Percentiles rank a stretch among this genome's conserved stretches.
phyloP scores from a whole-genome alignment of 2,113 vertebrate species.

The Capreolus pygargus region DNA sequence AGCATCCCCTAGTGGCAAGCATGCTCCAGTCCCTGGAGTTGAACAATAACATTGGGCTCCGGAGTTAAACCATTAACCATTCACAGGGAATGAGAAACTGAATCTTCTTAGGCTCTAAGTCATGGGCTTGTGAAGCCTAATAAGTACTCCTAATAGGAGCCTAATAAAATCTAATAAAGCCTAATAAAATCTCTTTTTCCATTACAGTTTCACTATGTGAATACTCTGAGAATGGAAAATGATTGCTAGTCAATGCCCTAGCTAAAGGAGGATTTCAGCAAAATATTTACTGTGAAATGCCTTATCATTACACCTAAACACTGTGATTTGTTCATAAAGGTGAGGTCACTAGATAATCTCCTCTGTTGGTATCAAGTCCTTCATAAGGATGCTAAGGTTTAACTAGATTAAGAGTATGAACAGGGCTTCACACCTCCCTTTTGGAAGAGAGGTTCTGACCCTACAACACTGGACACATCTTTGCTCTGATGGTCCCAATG shows the following conservation, averaged over 20 bases:
- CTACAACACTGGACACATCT: conserved; percentile 34
- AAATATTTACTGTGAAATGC: conserved; percentile 45
- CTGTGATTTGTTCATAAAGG: conserved; percentile 43
- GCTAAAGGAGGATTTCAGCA: conserved; percentile 47
- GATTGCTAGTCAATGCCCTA: conserved; percentile 18
- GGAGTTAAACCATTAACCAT: background rate
- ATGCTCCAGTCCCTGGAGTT: too few relatives aligned
- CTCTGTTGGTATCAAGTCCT: conserved; percentile 16
- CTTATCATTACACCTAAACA: conserved; percentile 56
- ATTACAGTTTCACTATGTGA: background rate
- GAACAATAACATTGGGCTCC: background rate
- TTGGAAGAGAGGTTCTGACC: conserved; percentile 54
- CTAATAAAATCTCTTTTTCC: background rate
- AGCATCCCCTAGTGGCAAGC: conserved; percentile 28
- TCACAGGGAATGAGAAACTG: background rate
- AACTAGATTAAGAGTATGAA: conserved; percentile 64
- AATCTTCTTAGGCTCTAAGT: background rate
- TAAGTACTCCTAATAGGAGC: background rate
- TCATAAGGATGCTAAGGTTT: conserved; percentile 64
- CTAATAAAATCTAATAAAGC: background rate
- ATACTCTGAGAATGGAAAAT: conserved; percentile 45
- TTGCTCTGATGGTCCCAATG: background rate
- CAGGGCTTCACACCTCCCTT: conserved; percentile 46
- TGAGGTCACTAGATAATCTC: conserved; percentile 42
- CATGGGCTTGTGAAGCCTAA: conserved; percentile 1